Conservation (phyloP, 2,888 invertebrate species). For the Petrolisthes manimaculis region DNA sequence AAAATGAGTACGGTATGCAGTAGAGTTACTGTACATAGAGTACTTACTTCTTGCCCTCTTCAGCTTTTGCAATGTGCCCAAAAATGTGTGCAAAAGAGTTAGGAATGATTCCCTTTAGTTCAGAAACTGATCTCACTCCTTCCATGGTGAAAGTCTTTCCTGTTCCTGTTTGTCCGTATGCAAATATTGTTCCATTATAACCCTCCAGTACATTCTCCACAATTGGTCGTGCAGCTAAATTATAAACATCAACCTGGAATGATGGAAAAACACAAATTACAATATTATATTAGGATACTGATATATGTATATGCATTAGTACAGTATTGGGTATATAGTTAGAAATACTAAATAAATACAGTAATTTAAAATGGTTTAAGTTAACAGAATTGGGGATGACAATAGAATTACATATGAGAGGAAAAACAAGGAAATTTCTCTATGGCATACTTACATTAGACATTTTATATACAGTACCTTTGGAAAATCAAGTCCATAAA, state of each 20-base stretch:
- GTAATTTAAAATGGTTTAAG: too few relatives aligned
- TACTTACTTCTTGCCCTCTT: conserved; percentile 86
- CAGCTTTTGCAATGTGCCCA: conserved; percentile 94
- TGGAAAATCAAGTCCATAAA: too few relatives aligned
- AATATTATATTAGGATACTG: too few relatives aligned
- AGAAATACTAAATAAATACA: too few relatives aligned
- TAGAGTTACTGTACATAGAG: background rate
- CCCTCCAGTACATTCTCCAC: conserved; percentile 90
- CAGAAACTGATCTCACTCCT: conserved; percentile 87
- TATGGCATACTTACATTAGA: too few relatives aligned
- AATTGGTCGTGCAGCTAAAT: conserved; percentile 94
- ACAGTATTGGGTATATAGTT: too few relatives aligned
- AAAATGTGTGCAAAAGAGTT: conserved; percentile 99
- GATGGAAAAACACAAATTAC: too few relatives aligned
- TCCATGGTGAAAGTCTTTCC: conserved; percentile 99
- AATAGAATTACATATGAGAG: too few relatives aligned
- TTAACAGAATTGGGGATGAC: too few relatives aligned
- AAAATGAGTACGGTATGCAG: background rate
- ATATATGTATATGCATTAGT: too few relatives aligned
- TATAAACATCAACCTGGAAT: conserved; percentile 90
- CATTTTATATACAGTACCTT: too few relatives aligned
- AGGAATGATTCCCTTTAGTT: conserved; percentile 95
- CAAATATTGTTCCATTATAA: conserved; percentile 74
- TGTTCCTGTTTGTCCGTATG: conserved; percentile 83
- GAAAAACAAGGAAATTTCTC: too few relatives aligned